Evolutionary conservation across 2,888 invertebrate genomes (phyloP).

Genomic region (Drosophila lacicola): DNA sequence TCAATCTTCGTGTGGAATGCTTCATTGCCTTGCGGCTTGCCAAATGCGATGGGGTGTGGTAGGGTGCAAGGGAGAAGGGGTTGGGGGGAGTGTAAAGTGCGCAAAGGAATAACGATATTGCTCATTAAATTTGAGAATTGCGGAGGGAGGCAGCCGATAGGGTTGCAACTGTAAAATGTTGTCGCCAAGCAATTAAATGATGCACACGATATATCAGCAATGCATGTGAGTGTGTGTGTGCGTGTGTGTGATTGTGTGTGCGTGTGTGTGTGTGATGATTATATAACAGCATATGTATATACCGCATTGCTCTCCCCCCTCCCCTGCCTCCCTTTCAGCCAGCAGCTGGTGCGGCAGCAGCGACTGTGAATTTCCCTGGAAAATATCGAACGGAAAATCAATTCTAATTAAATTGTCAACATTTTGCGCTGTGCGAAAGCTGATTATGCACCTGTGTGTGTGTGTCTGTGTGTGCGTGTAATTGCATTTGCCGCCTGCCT

Average conservation of each 20-base stretch:
- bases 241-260: constrained; percentile 11
- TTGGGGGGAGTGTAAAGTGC: not conserved
- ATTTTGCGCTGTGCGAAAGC: constrained; percentile 58
- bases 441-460: constrained; percentile 62
- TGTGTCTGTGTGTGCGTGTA: constrained; percentile 22
- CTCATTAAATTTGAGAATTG: constrained; percentile 66
- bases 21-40: constrained; percentile 63
- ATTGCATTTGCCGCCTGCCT: constrained; percentile 42
- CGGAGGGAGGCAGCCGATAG: not conserved
- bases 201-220: constrained; percentile 24
- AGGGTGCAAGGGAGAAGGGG: too few relatives aligned
- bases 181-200: constrained; percentile 65
- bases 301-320: not conserved
- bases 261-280: constrained; percentile 1
- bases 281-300: constrained; percentile 12
- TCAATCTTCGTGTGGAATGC: constrained; percentile 75
- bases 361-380: constrained; percentile 80
- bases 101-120: constrained; percentile 38
- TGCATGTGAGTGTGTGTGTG: constrained; percentile 4
- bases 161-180: constrained; percentile 23
- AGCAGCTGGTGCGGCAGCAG: not conserved
- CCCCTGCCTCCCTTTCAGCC: not conserved
- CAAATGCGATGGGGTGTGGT: not conserved
- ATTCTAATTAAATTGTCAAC: constrained; percentile 83
- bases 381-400: constrained; percentile 84